phyloP scores from a whole-genome alignment of 2,113 vertebrate genomes.

The Nettapus auritus region DNA sequence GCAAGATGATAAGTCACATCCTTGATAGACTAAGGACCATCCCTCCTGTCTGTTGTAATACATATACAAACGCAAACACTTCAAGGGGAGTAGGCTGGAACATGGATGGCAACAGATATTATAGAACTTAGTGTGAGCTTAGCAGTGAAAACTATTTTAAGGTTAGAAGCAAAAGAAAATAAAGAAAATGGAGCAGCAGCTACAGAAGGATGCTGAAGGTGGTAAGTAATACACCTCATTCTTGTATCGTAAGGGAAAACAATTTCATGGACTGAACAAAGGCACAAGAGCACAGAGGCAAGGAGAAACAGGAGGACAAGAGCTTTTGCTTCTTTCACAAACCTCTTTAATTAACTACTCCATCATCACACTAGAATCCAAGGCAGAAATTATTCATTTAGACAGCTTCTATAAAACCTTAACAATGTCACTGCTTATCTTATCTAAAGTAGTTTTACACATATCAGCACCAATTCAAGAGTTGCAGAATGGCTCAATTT shows the following conservation, averaged over 20 bases:
- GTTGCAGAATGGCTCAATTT: neutral
- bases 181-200: neutral
- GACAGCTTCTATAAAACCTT: constrained; percentile 32
- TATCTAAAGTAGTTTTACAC: constrained; percentile 54
- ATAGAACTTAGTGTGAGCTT: neutral
- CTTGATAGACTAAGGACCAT: neutral
- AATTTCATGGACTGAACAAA: neutral
- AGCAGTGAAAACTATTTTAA: neutral
- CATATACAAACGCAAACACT: neutral
- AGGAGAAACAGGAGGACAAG: neutral
- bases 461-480: constrained; percentile 40
- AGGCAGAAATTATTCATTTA: constrained; percentile 25
- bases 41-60: neutral
- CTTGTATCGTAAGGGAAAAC: neutral
- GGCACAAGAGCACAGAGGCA: neutral
- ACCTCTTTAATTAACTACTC: constrained; percentile 1
- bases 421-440: constrained; percentile 51
- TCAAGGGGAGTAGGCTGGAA: neutral
- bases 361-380: neutral
- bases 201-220: neutral
- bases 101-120: neutral
- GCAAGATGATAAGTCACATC: neutral
- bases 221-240: fast-evolving
- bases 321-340: neutral
- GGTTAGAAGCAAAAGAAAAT: neutral